A percentile compares a stretch with the other conserved stretches of the same genome.
Evolutionary conservation across 2,113 vertebrate species (phyloP).

Genomic region (Irena cyanogastra): DNA sequence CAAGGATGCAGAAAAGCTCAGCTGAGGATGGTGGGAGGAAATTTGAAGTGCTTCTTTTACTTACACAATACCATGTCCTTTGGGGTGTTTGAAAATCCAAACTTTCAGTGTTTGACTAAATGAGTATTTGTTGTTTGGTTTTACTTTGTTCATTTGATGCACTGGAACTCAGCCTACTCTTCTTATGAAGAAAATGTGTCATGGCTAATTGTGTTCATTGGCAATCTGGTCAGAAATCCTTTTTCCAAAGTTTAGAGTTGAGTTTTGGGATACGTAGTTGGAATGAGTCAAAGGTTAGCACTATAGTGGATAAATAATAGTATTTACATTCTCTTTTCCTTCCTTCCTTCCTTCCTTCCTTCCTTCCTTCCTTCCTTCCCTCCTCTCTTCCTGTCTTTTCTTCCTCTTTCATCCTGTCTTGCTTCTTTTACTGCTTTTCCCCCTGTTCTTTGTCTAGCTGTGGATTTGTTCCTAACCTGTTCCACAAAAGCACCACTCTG

Average conservation of each 20-base stretch:
- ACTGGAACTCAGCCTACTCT: neutral
- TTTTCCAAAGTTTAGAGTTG: neutral
- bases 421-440: neutral
- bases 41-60: neutral
- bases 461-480: neutral
- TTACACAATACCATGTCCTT: neutral
- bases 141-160: neutral
- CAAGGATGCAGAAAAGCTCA: neutral
- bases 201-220: neutral
- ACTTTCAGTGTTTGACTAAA: neutral
- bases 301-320: neutral
- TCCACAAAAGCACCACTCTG: neutral
- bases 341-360: neutral
- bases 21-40: neutral
- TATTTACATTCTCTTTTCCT: neutral
- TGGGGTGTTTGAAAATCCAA: neutral
- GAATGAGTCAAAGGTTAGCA: neutral
- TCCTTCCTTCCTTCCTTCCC: neutral
- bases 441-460: neutral
- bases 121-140: neutral
- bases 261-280: neutral
- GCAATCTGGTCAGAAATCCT: neutral
- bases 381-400: neutral
- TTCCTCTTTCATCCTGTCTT: neutral
- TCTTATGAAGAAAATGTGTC: neutral